Conservation (phyloP, 2,888 invertebrate species). For the Coenonympha glycerion region DNA sequence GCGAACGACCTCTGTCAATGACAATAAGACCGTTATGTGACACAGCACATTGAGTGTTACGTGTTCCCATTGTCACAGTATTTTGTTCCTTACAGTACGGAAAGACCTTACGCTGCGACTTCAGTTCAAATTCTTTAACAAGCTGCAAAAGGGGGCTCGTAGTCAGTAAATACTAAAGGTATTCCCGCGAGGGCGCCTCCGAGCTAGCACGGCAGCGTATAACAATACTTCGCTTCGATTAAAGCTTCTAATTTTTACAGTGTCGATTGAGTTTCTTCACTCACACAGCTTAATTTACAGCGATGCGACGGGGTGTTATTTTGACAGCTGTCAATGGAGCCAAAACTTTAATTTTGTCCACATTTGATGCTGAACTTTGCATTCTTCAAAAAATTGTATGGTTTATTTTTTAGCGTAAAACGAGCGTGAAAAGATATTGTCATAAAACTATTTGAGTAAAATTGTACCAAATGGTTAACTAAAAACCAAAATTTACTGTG, state of each 20-base stretch:
- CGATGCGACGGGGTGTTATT: not conserved
- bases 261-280: slow-evolving; percentile 55
- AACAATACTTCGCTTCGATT: slow-evolving; percentile 65
- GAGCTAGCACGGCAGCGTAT: slow-evolving; percentile 64
- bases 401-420: not conserved
- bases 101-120: slow-evolving; percentile 97
- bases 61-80: slow-evolving; percentile 49
- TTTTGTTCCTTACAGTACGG: slow-evolving; percentile 88
- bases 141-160: slow-evolving; percentile 90
- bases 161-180: slow-evolving; percentile 81
- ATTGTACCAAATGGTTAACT: too few species aligned
- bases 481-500: too few species aligned
- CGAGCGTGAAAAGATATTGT: not conserved
- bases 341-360: too few species aligned
- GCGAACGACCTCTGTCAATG: slow-evolving; percentile 12
- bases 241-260: slow-evolving; percentile 50
- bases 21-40: slow-evolving; percentile 23
- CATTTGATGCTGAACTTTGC: too few species aligned
- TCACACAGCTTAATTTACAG: slow-evolving; percentile 22
- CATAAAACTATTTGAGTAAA: too few species aligned
- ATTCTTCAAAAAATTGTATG: too few species aligned
- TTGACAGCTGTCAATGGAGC: not conserved
- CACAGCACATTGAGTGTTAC: slow-evolving; percentile 21
- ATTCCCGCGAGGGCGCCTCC: slow-evolving; percentile 49
- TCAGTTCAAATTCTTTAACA: slow-evolving; percentile 96